These are phyloP conservation scores for Aphelocoma californica DNA, from an alignment of 2,797 vertebrate species.

Conservation along the genomic window DNA sequence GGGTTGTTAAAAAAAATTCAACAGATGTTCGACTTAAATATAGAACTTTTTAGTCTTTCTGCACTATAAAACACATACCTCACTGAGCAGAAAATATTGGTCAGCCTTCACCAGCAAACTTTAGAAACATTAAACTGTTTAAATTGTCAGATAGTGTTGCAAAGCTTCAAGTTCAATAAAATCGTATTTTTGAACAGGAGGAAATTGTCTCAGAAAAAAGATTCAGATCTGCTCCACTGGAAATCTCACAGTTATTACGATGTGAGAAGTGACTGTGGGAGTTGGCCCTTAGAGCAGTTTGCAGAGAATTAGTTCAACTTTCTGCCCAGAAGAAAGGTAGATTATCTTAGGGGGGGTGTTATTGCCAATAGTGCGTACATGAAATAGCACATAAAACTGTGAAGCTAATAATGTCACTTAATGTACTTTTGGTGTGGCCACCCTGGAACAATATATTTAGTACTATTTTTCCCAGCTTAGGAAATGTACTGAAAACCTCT, in stretches of 20 bases:
- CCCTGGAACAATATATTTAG: neutral
- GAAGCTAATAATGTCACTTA: neutral
- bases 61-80: neutral
- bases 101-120: neutral
- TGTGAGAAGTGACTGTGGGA: conserved; percentile 13
- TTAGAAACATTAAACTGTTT: neutral
- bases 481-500: neutral
- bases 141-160: neutral
- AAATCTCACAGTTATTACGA: conserved; percentile 30
- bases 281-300: neutral
- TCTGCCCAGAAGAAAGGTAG: neutral
- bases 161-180: conserved; percentile 15
- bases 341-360: neutral
- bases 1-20: neutral
- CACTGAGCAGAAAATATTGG: neutral
- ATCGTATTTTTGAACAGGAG: neutral
- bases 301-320: neutral
- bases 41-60: neutral
- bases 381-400: neutral
- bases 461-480: neutral
- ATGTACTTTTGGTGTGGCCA: neutral
- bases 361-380: neutral
- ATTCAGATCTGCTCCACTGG: neutral
- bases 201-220: neutral
- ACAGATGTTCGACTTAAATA: neutral